Percentiles rank a stretch among this genome's conserved stretches.
Evolutionary conservation across 1,140 invertebrate species (phyloP).

Genomic region (Sycobia sp.): DNA sequence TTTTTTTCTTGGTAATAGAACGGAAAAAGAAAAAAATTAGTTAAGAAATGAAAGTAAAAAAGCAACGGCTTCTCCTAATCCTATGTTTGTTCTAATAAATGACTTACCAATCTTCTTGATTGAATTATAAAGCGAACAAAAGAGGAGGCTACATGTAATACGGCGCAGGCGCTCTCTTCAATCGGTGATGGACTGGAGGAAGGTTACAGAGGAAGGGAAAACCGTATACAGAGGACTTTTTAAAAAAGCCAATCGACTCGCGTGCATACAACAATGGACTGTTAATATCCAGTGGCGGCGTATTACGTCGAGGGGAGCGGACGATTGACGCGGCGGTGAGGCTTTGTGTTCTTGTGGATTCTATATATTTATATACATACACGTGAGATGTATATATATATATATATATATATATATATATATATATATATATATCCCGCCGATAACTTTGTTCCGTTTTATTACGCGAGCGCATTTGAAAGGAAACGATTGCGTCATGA

Average conservation of each 20-base stretch:
- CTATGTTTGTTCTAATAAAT: conserved; percentile 6
- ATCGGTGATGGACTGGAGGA: too few relatives aligned
- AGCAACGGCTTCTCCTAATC: too few relatives aligned
- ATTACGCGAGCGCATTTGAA: conserved; percentile 33
- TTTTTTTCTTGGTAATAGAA: too few relatives aligned
- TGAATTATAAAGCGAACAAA: conserved; percentile 12
- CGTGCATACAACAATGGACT: conserved; percentile 2
- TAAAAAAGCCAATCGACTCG: conserved; percentile 1
- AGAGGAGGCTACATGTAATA: neutral
- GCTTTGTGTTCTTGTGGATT: neutral
- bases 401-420: too few relatives aligned
- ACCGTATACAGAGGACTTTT: neutral
- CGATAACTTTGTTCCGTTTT: neutral
- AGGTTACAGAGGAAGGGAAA: too few relatives aligned
- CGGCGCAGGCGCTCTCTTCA: neutral
- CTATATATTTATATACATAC: neutral
- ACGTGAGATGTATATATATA: too few relatives aligned
- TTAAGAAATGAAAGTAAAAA: too few relatives aligned
- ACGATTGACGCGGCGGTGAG: neutral
- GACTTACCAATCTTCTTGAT: conserved; percentile 10
- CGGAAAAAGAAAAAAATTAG: too few relatives aligned
- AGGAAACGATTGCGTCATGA: conserved; percentile 59
- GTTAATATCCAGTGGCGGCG: conserved; percentile 19
- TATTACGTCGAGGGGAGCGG: neutral
- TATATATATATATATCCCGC: too few relatives aligned